phyloP scores from a whole-genome alignment of 2,113 vertebrate species.

The rat (Rattus norvegicus) region DNA sequence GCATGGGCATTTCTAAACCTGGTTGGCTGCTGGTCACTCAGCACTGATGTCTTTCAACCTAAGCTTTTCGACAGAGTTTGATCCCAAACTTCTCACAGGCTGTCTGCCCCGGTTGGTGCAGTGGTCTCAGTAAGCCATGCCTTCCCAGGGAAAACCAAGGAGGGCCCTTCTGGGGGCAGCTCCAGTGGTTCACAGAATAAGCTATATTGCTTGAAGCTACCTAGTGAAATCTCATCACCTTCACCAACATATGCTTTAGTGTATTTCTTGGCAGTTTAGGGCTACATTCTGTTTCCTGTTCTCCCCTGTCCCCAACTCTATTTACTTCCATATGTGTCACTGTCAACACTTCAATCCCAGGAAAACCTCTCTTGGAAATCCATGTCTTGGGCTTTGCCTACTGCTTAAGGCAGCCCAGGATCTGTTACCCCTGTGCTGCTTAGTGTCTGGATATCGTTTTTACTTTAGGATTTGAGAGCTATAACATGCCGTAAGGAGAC shows the following conservation, averaged over 20 bases:
- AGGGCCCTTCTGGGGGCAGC: background rate
- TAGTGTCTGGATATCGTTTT: background rate
- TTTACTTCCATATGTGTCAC: conserved; percentile 5
- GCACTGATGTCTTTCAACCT: conserved; percentile 1
- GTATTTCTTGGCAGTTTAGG: conserved; percentile 29
- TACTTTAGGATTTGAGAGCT: background rate
- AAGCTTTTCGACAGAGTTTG: background rate
- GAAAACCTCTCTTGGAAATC: conserved; percentile 15
- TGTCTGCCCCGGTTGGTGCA: background rate
- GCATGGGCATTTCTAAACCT: background rate
- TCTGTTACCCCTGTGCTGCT: background rate
- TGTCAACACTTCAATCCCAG: background rate
- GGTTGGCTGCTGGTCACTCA: background rate
- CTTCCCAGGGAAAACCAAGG: background rate
- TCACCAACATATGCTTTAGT: background rate
- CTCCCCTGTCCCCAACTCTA: background rate
- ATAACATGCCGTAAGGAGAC: background rate
- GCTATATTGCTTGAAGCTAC: background rate
- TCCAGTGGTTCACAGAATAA: background rate
- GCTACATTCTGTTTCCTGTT: conserved; percentile 1
- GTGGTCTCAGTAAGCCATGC: background rate
- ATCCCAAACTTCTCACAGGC: background rate
- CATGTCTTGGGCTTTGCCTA: background rate
- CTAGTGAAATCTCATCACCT: background rate
- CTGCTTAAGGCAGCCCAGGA: background rate